phyloP scores from a whole-genome alignment of 2,113 vertebrate genomes.

The Vulpes ferrilata region DNA sequence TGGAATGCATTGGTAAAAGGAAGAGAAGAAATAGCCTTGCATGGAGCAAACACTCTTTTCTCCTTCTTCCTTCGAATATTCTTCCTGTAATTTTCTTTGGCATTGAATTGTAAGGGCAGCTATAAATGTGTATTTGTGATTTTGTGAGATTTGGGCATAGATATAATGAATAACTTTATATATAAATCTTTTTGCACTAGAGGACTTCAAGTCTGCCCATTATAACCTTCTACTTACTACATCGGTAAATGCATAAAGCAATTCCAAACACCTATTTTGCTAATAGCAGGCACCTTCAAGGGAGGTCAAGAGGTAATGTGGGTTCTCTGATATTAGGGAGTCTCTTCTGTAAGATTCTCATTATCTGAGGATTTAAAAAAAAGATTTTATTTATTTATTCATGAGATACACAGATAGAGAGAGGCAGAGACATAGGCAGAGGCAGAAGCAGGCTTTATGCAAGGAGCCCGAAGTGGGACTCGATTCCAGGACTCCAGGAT shows the following conservation, averaged over 20 bases:
- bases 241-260: not conserved
- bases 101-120: not conserved
- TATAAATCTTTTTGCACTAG: not conserved
- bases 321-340: not conserved
- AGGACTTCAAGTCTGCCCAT: not conserved
- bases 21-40: not conserved
- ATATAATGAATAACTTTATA: not conserved
- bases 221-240: not conserved
- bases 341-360: not conserved
- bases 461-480: no score
- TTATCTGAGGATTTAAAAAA: not conserved
- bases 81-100: not conserved
- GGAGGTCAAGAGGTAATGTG: not conserved
- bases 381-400: no score
- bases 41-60: not conserved
- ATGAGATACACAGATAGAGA: no score
- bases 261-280: not conserved
- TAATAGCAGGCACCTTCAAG: not conserved
- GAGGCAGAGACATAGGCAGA: no score
- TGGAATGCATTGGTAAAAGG: not conserved
- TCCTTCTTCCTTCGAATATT: not conserved
- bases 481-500: no score
- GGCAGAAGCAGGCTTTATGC: no score
- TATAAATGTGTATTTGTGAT: not conserved
- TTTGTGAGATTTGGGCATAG: not conserved